Conservation (phyloP, 1,140 invertebrate species). For the Radopholus similis region DNA sequence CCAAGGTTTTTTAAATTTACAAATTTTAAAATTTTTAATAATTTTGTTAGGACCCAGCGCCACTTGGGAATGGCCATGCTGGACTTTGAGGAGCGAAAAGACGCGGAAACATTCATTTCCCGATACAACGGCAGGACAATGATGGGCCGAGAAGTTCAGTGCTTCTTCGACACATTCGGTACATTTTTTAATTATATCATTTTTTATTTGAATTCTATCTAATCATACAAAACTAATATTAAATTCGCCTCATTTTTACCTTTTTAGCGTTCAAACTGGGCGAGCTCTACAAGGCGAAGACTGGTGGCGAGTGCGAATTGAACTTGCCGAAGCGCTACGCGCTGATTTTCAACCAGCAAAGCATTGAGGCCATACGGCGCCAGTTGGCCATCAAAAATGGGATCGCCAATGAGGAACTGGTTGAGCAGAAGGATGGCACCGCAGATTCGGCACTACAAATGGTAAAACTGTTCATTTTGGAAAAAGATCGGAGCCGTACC, state of each 20-base stretch:
- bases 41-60: not conserved
- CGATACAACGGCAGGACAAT: conserved; percentile 16
- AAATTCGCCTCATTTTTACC: not conserved
- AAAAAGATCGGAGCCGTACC: no score
- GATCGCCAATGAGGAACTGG: not conserved
- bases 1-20: not conserved
- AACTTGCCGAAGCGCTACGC: not conserved
- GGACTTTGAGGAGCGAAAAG: not conserved
- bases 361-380: conserved; percentile 1
- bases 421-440: not conserved
- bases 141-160: conserved; percentile 23
- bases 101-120: conserved; percentile 9
- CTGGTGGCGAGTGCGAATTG: not conserved
- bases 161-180: conserved; percentile 26
- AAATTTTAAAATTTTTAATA: not conserved
- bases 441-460: not conserved
- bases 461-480: not conserved
- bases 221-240: not conserved
- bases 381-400: conserved; percentile 1
- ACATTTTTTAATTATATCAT: not conserved
- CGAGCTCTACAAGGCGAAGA: conserved; percentile 1
- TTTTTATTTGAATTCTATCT: not conserved
- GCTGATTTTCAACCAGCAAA: conserved; percentile 7
- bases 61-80: conserved; percentile 19
- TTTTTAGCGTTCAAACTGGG: conserved; percentile 14